Evolutionary conservation across 1,140 invertebrate species (phyloP), one percentile per base, ranked within the genome.

Genomic region (Hyphantria cunea): DNA sequence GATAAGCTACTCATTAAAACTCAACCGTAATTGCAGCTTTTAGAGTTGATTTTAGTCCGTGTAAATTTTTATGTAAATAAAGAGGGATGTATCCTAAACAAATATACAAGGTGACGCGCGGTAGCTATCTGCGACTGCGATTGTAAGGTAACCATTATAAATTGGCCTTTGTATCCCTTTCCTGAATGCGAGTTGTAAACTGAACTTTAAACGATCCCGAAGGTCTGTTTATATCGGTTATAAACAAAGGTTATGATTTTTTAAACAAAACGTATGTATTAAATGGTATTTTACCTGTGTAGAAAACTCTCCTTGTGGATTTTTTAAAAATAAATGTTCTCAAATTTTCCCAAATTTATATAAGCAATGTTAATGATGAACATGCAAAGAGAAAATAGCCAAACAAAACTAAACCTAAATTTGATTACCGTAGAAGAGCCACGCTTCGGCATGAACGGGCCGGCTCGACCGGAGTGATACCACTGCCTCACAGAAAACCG

Each of bases 41-140:
- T 70, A 70, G 50, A 48, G 56, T 42, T 17, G 33, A 17, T 41
- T 49, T 63, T 39, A 31, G 32, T 50, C 62, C 12, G 55, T 49
- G 0, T 0, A 6, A 37, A 49, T 25, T 41, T 48, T 39, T 67
- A 76, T 79, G 73, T 82, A 82, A 82, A 82, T 82, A 78, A 70
- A 64, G 60, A 75, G 80, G 80, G 77, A 74, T 83, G 76, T 76
- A 82, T 80, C 85, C 83, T 86, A 85, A 86, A 80, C 66, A 86
- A 88, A 88, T 79, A 84, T 78, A 83, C 80, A 71, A 73, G 72
- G 77, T 83, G 81, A 80, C 72, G 72, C 55, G 64, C 70, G 74
- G 76, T 70, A 72, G 76, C 77, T 60, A 60, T 60, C 56, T 60
- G 56, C 79, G 64, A 63, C 70, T 61, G 68, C 65, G 68, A 72